Evolutionary conservation across 2,113 vertebrate genomes (phyloP).

Genomic region (Speoplatyrhinus poulsoni): DNA sequence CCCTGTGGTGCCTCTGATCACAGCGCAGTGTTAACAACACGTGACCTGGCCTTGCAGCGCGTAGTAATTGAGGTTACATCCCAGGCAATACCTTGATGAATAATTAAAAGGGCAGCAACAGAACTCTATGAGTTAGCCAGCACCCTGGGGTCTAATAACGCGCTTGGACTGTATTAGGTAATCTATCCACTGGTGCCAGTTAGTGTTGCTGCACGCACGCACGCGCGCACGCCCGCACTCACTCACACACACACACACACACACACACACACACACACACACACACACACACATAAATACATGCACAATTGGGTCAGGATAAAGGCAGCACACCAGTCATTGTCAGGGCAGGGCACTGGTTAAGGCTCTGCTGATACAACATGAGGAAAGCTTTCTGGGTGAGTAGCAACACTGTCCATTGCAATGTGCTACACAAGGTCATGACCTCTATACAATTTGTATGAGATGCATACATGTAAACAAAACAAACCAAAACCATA

Average conservation of each 20-base stretch:
- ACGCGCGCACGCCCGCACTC: slow-evolving; percentile 3
- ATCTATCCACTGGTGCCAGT: slow-evolving; percentile 74
- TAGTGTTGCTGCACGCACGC: slow-evolving; percentile 35
- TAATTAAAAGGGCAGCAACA: slow-evolving; percentile 74
- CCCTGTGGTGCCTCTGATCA: slow-evolving; percentile 66
- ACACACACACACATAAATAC: slow-evolving; percentile 24
- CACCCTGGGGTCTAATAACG: slow-evolving; percentile 76
- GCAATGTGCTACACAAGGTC: slow-evolving; percentile 5
- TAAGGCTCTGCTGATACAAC: slow-evolving; percentile 52
- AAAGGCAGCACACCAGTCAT: slow-evolving; percentile 55
- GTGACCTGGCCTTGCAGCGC: slow-evolving; percentile 64
- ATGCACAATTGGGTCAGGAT: slow-evolving; percentile 50
- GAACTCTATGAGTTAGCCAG: slow-evolving; percentile 66
- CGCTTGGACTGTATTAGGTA: slow-evolving; percentile 75
- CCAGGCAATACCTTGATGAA: slow-evolving; percentile 67
- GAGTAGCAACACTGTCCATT: slow-evolving; percentile 23
- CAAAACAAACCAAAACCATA: background rate
- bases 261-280: slow-evolving; percentile 14
- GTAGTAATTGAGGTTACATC: slow-evolving; percentile 73
- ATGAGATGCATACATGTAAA: slow-evolving; percentile 8
- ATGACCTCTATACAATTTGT: slow-evolving; percentile 3
- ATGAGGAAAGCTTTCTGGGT: slow-evolving; percentile 50
- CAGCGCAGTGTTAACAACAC: slow-evolving; percentile 67
- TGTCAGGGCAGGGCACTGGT: slow-evolving; percentile 55
- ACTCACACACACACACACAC: slow-evolving; percentile 18